Evolutionary conservation across 1,140 invertebrate species (phyloP), one percentile per base, ranked within the genome.

Genomic region (Lasaia peninsularis): DNA sequence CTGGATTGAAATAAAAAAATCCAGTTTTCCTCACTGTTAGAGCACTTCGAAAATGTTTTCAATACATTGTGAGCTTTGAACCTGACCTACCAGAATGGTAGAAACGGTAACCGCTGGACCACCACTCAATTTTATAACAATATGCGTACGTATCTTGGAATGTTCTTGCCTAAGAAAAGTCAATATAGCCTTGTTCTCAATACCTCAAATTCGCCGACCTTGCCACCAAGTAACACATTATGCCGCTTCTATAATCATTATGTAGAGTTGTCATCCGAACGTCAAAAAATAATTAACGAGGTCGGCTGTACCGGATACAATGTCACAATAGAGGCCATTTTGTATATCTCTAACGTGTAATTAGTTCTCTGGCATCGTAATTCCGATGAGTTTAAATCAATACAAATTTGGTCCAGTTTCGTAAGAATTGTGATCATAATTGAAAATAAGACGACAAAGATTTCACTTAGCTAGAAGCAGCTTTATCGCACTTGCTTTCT

Each of bases 121-220:
- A n/a, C n/a, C n/a, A n/a, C n/a, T n/a, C n/a, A n/a, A 28, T 28
- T 4, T 28, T 28, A 2, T 6, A 28, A 28, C 24, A 44, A 48
- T 21, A 55, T 64, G 69, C 66, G 72, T 73, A 65, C 58, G 51
- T 67, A 71, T 37, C 56, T 57, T 28, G 24, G 57, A 71, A 67
- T 48, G 18, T 20, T 48, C 40, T 48, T 48, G 40, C 40, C 18
- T 48, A 48, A 48, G 71, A 75, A 77, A 79, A 78, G 63, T 72
- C 65, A 65, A 50, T 35, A 52, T 12, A 59, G 60, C 49, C 52
- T 83, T 66, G 81, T 72, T 74, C 82, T 62, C 69, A 78, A 86
- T 86, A 74, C 62, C 66, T 75, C 70, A 72, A 77, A 84, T 81
- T 78, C 81, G 65, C 65, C 69, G 78, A 74, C 81, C 81, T 85